Evolutionary conservation across 2,797 vertebrate genomes (phyloP).

Genomic region (Phalanger gymnotis): DNA sequence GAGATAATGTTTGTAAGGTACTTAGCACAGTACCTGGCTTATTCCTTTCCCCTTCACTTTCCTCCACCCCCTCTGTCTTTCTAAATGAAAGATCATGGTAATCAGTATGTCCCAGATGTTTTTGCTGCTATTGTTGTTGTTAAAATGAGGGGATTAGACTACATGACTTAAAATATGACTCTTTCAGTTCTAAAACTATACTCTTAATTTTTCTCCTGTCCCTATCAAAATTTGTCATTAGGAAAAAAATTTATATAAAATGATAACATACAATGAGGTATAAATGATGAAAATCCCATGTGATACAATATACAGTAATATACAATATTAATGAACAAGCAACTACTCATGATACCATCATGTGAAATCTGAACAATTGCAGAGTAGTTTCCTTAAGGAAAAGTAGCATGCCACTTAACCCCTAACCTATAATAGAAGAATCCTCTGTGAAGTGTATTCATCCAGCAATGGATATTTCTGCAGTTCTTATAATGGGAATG

Average conservation of each 20-base stretch:
- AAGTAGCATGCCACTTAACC: not conserved
- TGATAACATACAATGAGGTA: too few relatives aligned
- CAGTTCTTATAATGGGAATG: not conserved
- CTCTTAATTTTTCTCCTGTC: not conserved
- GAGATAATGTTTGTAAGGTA: not conserved
- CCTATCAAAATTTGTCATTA: not conserved
- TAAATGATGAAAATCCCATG: too few relatives aligned
- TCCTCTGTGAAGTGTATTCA: not conserved
- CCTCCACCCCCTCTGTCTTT: not conserved
- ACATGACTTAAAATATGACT: too few relatives aligned
- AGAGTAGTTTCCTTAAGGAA: conserved; percentile 8
- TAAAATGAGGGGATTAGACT: not conserved
- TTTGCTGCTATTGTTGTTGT: not conserved
- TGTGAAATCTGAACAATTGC: not conserved
- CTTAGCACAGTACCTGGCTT: not conserved
- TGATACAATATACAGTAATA: too few relatives aligned
- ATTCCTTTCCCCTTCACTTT: not conserved
- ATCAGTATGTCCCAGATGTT: not conserved
- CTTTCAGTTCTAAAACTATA: not conserved
- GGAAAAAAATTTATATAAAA: not conserved
- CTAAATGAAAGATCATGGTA: not conserved
- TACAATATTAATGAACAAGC: conserved; percentile 38
- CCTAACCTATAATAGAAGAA: not conserved
- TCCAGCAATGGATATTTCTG: not conserved
- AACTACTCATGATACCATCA: conserved; percentile 2